Evolutionary conservation across 2,888 invertebrate species (phyloP), one percentile per base, ranked within the genome.

Genomic region (Psococerastis gibbosa): DNA sequence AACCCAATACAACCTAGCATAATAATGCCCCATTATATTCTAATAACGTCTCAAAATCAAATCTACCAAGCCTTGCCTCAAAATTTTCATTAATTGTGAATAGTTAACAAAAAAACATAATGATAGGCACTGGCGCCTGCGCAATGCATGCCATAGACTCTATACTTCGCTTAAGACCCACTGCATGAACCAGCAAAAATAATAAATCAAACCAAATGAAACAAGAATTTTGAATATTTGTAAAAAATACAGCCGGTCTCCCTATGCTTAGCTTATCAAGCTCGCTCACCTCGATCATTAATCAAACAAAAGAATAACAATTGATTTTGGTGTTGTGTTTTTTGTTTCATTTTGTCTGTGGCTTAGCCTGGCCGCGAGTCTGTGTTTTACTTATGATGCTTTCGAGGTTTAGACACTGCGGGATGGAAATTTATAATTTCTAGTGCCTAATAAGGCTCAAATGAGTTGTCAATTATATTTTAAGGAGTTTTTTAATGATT

Each of bases 231-330:
- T 38, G 38, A 38, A 38, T 38, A 38, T 38, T 38, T 38, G 38
- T 38, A 38, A 38, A 38, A 38, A 38, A 38, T n/a, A 20, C 17
- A 5, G 17, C 22, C 17, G 22, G 6, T 18, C 4, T 20, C 20
- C 20, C 18, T 20, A 38, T 17, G 20, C 20, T 38, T 38, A 38
- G 20, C 38, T 38, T 17, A 5, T 11, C 6, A 9, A 15, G 5
- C n/a, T 13, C n/a, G 22, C n/a, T 13, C 15, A 15, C 13, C 20
- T n/a, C 13, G 20, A 38, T 38, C 38, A 38, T 38, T 38, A 38
- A 38, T 38, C 38, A 38, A 38, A 38, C 38, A 38, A 38, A 38
- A 38, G 38, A 38, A 38, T 38, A 38, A 38, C 38, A 38, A 38
- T 38, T 38, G 38, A 38, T 38, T 38, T 38, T 38, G 20, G 20